Percentiles rank a stretch among this genome's conserved stretches.
Conservation (phyloP, 2,797 vertebrate species). For the Brotula barbata region DNA sequence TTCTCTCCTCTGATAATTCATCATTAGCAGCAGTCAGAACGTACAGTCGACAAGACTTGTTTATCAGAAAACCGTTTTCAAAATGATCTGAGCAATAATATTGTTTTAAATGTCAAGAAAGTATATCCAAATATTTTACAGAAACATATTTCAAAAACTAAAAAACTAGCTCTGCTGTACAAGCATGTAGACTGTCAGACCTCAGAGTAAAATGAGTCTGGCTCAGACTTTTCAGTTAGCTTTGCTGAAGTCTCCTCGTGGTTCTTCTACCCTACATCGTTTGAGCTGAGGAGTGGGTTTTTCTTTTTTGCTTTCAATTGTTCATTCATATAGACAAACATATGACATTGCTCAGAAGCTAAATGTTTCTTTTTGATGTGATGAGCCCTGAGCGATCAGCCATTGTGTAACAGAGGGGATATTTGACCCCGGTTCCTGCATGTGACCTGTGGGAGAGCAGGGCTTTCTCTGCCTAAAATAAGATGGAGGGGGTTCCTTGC, state of each 20-base stretch:
- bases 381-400: conserved; percentile 15
- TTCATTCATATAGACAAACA: background rate
- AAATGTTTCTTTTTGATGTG: conserved; percentile 18
- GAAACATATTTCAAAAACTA: background rate
- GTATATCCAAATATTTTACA: no score
- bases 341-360: background rate
- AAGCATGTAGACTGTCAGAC: no score
- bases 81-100: no score
- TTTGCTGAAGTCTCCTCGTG: background rate
- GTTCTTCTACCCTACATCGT: no score
- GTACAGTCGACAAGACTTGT: no score
- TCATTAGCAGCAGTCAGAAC: no score
- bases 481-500: conserved; percentile 14
- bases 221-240: conserved; percentile 11
- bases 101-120: no score
- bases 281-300: background rate
- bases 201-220: background rate
- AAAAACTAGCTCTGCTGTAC: background rate
- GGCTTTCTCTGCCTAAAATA: conserved; percentile 26
- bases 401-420: conserved; percentile 9
- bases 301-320: conserved; percentile 6
- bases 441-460: conserved; percentile 39
- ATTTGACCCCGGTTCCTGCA: conserved; percentile 48
- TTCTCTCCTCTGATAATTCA: no score
- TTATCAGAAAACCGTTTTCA: no score